Conservation (phyloP, 2,797 vertebrate genomes). For the Oryzias dopingdopingensis region DNA sequence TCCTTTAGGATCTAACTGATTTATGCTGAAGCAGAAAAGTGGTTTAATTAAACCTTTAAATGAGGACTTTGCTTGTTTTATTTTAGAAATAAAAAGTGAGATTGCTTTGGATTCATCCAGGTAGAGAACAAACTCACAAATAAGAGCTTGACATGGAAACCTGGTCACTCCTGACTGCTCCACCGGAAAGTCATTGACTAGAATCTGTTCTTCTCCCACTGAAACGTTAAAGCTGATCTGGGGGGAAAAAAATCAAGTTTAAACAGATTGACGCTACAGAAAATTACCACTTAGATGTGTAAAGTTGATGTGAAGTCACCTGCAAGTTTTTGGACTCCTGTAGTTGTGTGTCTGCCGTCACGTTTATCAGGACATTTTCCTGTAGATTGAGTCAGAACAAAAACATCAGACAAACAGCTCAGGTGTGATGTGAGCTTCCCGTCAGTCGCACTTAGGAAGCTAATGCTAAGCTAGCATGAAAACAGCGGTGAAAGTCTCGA, state of each 20-base stretch:
- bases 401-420: background rate
- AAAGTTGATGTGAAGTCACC: slow-evolving; percentile 46
- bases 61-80: background rate
- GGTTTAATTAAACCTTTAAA: too few relatives aligned
- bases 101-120: background rate
- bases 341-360: slow-evolving; percentile 73
- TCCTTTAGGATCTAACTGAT: too few relatives aligned
- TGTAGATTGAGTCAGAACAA: slow-evolving; percentile 43
- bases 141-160: slow-evolving; percentile 84
- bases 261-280: background rate
- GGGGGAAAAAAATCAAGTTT: background rate
- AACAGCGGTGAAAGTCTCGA: too few relatives aligned
- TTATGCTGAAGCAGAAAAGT: too few relatives aligned
- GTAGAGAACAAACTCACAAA: slow-evolving; percentile 79
- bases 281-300: background rate
- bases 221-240: slow-evolving; percentile 78
- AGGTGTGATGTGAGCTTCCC: background rate
- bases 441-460: too few relatives aligned
- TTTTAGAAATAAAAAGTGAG: background rate
- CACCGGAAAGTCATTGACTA: slow-evolving; percentile 88
- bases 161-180: slow-evolving; percentile 86
- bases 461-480: background rate
- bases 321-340: slow-evolving; percentile 76
- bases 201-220: slow-evolving; percentile 80
- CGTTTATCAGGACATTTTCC: slow-evolving; percentile 84